Evolutionary conservation across 2,113 vertebrate genomes (phyloP), one percentile per base, ranked within the genome.

Genomic region (Corapipo altera): DNA sequence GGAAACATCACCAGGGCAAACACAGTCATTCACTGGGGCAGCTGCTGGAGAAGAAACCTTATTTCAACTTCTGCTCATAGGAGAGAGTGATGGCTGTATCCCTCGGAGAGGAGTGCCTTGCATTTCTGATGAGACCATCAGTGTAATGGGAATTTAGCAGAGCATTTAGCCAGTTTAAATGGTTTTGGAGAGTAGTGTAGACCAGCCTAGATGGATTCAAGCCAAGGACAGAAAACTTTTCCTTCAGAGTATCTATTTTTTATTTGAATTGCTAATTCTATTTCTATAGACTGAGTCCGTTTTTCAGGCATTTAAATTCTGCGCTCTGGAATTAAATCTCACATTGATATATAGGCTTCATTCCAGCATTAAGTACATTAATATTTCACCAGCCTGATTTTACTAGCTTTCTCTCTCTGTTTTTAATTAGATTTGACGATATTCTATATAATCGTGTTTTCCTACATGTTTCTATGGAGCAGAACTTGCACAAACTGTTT

Each of bases 261-360:
- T 92, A 83, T 92, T 91, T 82, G 61, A 95, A 94, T 89, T 85
- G 92, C 81, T 96, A 96, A 96, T 96, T 95, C 86, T 93, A 65
- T 97, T 95, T 95, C 96, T 96, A 85, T 94, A 88, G 87, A 95
- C 87, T 51, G 75, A 90, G 64, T 91, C 82, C 1, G 5, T 91
- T 95, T 95, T 90, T 94, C 91, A 93, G 78, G 73, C 91, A 71
- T 94, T 97, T 96, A 90, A 95, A 94, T 96, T 90, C 91, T 84
- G 9, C 9, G 1, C 89, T 95, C 80, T 87, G 82, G 88, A 92
- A 94, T 96, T 96, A 96, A 93, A 95, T 91, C 75, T 96, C 92
- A 76, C 64, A 33, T 67, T 93, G 95, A 91, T 94, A 91, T 95
- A 95, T 95, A 88, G 48, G 58, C 77, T 94, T 96, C 89, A 96